Conservation (phyloP, 2,888 invertebrate genomes). For the Himalopsyche tibetana region DNA sequence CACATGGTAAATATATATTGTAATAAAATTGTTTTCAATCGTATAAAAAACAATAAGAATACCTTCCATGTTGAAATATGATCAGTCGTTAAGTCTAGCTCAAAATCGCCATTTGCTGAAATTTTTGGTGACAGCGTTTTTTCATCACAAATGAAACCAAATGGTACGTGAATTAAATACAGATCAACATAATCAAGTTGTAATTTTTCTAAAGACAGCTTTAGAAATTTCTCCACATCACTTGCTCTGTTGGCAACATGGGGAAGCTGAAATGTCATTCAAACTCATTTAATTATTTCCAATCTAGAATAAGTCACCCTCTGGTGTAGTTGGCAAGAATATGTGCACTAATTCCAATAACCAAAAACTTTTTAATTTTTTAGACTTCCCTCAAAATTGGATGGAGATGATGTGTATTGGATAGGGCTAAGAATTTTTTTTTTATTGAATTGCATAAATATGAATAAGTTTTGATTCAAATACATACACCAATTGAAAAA, state of each 20-base stretch:
- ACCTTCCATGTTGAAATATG: slow-evolving; percentile 85
- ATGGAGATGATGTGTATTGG: no score
- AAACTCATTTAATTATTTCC: not conserved
- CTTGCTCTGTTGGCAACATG: slow-evolving; percentile 82
- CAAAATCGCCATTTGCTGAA: slow-evolving; percentile 78
- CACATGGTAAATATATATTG: no score
- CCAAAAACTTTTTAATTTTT: no score
- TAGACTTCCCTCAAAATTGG: no score
- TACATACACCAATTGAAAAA: no score
- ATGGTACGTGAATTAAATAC: slow-evolving; percentile 87
- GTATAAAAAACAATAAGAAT: slow-evolving; percentile 56
- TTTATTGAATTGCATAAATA: no score
- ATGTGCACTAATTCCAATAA: not conserved
- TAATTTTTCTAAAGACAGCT: slow-evolving; percentile 80
- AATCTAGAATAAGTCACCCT: not conserved
- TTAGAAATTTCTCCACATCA: slow-evolving; percentile 81
- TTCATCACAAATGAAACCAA: slow-evolving; percentile 79
- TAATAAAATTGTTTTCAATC: not conserved
- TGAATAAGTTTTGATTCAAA: no score
- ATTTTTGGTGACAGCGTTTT: slow-evolving; percentile 76
- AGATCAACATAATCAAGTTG: slow-evolving; percentile 85
- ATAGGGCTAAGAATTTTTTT: no score
- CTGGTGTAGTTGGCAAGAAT: no score
- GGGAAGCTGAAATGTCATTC: slow-evolving; percentile 77
- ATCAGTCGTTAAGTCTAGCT: slow-evolving; percentile 80